phyloP scores from a whole-genome alignment of 2,113 vertebrate species.

The Numenius arquata region DNA sequence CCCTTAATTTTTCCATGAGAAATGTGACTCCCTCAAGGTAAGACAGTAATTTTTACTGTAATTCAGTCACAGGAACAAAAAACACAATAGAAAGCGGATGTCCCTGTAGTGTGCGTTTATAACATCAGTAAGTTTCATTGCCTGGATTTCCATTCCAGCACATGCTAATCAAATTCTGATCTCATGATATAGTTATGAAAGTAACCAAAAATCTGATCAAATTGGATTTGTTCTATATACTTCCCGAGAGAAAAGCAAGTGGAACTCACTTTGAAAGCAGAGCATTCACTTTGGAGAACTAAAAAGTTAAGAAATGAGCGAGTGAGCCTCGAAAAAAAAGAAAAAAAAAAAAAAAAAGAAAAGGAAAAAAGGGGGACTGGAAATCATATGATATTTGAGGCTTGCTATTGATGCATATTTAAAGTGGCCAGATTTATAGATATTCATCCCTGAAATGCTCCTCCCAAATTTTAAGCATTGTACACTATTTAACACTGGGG shows the following conservation, averaged over 20 bases:
- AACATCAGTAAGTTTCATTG: slow-evolving; percentile 34
- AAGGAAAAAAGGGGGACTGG: neutral
- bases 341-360: neutral
- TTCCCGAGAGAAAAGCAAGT: slow-evolving; percentile 27
- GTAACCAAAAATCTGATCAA: slow-evolving; percentile 41
- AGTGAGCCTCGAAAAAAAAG: neutral
- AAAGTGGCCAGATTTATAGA: neutral
- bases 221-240: slow-evolving; percentile 41
- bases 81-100: neutral
- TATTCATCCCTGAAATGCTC: neutral
- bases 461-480: neutral
- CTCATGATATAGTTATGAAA: slow-evolving; percentile 39
- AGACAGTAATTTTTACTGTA: slow-evolving; percentile 19
- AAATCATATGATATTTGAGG: neutral
- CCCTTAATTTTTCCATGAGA: slow-evolving; percentile 22
- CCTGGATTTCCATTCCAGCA: slow-evolving; percentile 21
- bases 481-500: neutral
- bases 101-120: slow-evolving; percentile 10
- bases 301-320: neutral
- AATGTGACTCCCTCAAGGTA: slow-evolving; percentile 31
- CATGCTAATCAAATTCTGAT: slow-evolving; percentile 26
- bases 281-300: slow-evolving; percentile 1
- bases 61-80: slow-evolving; percentile 41
- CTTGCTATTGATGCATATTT: neutral
- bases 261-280: slow-evolving; percentile 15